A percentile compares a stretch with the other conserved stretches of the same genome.
phyloP scores from a whole-genome alignment of 2,113 vertebrate genomes.

The Puma concolor region DNA sequence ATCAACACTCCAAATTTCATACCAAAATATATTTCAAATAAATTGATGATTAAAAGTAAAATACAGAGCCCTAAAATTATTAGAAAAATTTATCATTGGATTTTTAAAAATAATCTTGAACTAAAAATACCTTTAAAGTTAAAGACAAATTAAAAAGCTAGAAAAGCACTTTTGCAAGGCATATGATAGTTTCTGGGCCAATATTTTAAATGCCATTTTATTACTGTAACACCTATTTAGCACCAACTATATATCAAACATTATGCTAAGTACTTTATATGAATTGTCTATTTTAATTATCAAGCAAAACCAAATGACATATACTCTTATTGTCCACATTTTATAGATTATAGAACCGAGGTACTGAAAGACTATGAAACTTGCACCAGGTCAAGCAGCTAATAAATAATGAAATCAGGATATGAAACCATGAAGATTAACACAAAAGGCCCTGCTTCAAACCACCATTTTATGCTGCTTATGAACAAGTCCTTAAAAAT shows the following conservation, averaged over 20 bases:
- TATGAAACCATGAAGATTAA: neutral
- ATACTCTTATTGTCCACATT: neutral
- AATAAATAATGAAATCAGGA: neutral
- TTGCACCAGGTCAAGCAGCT: neutral
- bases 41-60: neutral
- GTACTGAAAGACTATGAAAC: neutral
- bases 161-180: neutral
- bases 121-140: neutral
- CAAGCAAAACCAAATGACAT: neutral
- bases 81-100: neutral
- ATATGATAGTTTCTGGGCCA: neutral
- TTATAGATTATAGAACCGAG: neutral
- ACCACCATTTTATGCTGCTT: neutral
- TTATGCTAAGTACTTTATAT: neutral
- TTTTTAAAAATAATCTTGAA: neutral
- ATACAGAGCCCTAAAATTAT: neutral
- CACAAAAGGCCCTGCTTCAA: neutral
- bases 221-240: neutral
- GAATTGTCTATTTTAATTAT: neutral
- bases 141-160: neutral
- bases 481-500: neutral
- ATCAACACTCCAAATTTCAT: constrained; percentile 7
- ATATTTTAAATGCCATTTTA: neutral
- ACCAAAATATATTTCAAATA: constrained; percentile 12
- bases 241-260: neutral